Conservation (phyloP, 2,797 vertebrate species). For the Coregonus ussuriensis region DNA sequence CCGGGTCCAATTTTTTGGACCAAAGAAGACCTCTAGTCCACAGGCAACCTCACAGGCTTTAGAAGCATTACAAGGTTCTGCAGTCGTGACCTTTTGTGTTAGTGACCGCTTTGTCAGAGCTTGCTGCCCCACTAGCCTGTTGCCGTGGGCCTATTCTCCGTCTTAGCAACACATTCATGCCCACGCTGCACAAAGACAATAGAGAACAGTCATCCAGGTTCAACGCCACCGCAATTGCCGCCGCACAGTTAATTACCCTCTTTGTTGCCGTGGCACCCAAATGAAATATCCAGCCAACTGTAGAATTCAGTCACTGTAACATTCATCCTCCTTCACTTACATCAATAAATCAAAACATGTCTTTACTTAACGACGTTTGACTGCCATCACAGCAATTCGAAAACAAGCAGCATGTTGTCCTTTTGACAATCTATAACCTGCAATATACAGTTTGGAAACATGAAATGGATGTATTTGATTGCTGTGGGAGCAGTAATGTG, state of each 20-base stretch:
- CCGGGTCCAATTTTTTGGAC: too few species aligned
- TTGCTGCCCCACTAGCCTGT: neutral
- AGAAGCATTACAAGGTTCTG: neutral
- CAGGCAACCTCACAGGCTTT: neutral
- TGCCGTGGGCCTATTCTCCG: constrained; percentile 20
- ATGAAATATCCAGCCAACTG: neutral
- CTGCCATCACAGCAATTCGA: constrained; percentile 15
- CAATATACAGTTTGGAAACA: neutral
- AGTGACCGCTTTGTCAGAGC: neutral
- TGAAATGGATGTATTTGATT: neutral
- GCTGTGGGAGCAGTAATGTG: neutral
- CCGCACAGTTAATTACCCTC: constrained; percentile 32
- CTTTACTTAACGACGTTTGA: neutral
- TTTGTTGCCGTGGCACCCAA: constrained; percentile 36
- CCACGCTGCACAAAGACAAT: constrained; percentile 23
- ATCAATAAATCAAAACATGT: constrained; percentile 4
- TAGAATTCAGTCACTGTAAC: neutral
- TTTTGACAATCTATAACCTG: constrained; percentile 6
- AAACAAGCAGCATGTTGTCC: neutral
- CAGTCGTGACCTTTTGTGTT: neutral
- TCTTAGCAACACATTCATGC: constrained; percentile 5
- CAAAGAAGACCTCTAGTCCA: neutral
- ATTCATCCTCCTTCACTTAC: neutral
- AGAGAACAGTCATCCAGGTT: constrained; percentile 29
- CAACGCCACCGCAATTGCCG: constrained; percentile 10